phyloP scores from a whole-genome alignment of 2,888 invertebrate species.

The Dyspetes luteomarginatus region DNA sequence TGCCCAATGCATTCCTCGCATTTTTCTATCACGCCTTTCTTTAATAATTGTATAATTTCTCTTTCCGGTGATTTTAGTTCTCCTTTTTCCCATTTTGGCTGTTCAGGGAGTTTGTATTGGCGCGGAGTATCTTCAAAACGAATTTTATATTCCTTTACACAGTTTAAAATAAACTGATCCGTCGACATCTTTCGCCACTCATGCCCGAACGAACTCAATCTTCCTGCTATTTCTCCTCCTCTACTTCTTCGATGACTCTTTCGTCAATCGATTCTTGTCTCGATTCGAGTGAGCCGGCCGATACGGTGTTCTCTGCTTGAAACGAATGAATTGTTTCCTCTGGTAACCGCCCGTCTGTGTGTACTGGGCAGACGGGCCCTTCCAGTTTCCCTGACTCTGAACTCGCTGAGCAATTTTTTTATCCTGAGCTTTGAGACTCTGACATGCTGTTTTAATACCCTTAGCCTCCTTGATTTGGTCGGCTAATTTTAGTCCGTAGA shows the following conservation, averaged over 20 bases:
- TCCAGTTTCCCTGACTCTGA: conserved; percentile 49
- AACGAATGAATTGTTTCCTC: conserved; percentile 43
- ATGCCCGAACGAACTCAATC: conserved; percentile 22
- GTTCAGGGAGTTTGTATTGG: conserved; percentile 3
- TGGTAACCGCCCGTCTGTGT: conserved; percentile 56
- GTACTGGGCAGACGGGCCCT: conserved; percentile 45
- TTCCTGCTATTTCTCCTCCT: conserved; percentile 27
- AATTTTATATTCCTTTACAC: conserved; percentile 27
- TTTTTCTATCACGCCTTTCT: conserved; percentile 10
- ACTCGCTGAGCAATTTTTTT: background rate
- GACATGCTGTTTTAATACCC: background rate
- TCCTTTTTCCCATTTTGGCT: conserved; percentile 12
- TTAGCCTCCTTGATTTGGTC: conserved; percentile 55
- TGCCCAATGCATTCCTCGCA: conserved; percentile 11
- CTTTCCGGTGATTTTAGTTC: conserved; percentile 9
- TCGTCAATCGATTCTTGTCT: conserved; percentile 40
- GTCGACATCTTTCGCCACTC: conserved; percentile 31
- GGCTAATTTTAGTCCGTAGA: conserved; percentile 43
- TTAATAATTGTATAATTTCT: conserved; percentile 21
- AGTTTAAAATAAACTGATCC: conserved; percentile 1
- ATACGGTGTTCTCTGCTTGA: conserved; percentile 45
- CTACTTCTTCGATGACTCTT: conserved; percentile 44
- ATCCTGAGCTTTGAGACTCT: background rate
- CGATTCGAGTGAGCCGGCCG: conserved; percentile 37
- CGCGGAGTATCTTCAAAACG: background rate